Base-by-base conservation (phyloP, 1,140 invertebrate genomes). In the Conopomorpha cramerella region DNA sequence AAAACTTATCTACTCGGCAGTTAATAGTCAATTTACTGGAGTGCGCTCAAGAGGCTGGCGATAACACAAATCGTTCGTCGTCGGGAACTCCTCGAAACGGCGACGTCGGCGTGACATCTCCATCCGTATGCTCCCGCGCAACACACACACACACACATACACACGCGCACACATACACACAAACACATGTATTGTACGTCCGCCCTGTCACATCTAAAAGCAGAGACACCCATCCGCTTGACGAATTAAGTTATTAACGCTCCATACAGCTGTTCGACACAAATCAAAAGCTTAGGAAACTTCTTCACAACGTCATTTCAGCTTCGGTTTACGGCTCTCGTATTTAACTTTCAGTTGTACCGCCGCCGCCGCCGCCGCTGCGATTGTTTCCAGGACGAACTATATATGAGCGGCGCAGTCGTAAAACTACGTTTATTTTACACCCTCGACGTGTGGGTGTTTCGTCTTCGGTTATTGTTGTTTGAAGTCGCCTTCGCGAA, bases 191-290 rank as follows among this genome's bases (percentile, higher is more conserved):
- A n/a, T n/a, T n/a, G n/a, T n/a, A n/a, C n/a, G n/a, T n/a, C n/a
- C n/a, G n/a, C n/a, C n/a, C n/a, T n/a, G n/a, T n/a, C n/a, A n/a
- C n/a, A n/a, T n/a, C n/a, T n/a, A n/a, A n/a, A n/a, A n/a, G n/a
- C n/a, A n/a, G n/a, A n/a, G n/a, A n/a, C n/a, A n/a, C n/a, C 19
- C 19, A 23, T 23, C 19, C n/a, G 19, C 10, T 62, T 73, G 64
- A 76, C 66, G 71, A 76, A 76, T 76, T 73, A 76, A 76, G 63
- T 67, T 73, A 73, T 76, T 76, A 76, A 76, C 66, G 60, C 55
- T 53, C 43, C 40, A 10, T 54, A 51, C 71, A 76, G 71, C 68
- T 76, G 71, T 50, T 58, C 36, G 36, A 59, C 55, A 76, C 71
- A 76, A 73, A 76, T 76, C 68, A 76, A 73, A 71, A n/a, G n/a